Base-by-base conservation (phyloP, 2,888 invertebrate species). In the Auanema freiburgensis region DNA sequence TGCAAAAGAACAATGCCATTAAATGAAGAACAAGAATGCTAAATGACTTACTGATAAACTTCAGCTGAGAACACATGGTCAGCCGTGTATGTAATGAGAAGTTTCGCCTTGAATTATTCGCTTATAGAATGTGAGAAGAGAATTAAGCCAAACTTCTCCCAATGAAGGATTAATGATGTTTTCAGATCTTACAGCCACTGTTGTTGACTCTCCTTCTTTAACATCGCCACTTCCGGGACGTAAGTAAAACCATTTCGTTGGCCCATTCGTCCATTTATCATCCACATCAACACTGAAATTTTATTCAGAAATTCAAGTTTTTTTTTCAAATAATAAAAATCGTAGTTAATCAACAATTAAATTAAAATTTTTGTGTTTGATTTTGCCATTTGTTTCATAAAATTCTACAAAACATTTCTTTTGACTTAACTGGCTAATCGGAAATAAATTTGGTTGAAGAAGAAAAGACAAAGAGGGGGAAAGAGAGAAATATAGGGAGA, bases 201-300 rank as follows among this genome's bases (percentile, higher is more conserved):
- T 33, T 33, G 33, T 33, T 33, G 33, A 33, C 8, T 33, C 33
- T 33, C 33, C 33, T 33, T 33, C 33, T 33, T 33, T 33, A 33
- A 33, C 33, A 33, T 66, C 69, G 21, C 42, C 43, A 41, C 64
- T 60, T 25, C 59, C 44, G 12, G 74, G 63, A 4, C 76, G 67
- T n/a, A 76, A 61, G 46, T 76, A 76, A 59, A 76, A 76, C 76
- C 76, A 76, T 58, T 76, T 76, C 2, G 74, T 72, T 12, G 76
- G 72, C 8, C 72, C 72, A n/a, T 67, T 59, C 42, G 65, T 66
- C 70, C 74, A 72, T 18, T 68, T 57, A 57, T 71, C 69, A 58
- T 74, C 74, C 16, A 74, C 67, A 59, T 74, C 74, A 5, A 74
- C 71, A 18, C 72, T 65, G 25, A 59, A 60, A 60, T 14, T 25